Conservation (phyloP, 2,113 vertebrate species). For the Serilophus lunatus region DNA sequence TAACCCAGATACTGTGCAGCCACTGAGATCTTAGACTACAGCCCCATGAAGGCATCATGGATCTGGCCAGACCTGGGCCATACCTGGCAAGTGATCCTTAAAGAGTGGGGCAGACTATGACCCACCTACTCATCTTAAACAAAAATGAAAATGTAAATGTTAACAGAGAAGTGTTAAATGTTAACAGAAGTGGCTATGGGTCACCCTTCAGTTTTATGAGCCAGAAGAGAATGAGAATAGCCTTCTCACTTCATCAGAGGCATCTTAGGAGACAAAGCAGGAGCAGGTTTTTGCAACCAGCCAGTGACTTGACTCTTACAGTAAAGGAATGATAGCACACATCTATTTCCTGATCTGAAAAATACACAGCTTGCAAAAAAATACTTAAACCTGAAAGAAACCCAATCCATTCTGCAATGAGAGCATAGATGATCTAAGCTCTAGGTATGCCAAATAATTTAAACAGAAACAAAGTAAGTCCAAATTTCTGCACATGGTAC, state of each 20-base stretch:
- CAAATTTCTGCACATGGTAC: background rate
- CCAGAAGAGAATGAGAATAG: background rate
- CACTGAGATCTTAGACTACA: background rate
- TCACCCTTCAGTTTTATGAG: background rate
- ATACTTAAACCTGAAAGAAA: background rate
- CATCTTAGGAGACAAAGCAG: background rate
- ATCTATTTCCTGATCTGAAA: background rate
- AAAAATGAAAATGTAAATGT: background rate
- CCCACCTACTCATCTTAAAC: background rate
- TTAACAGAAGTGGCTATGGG: background rate
- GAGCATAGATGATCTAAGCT: background rate
- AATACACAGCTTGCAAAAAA: background rate
- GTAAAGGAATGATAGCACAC: background rate
- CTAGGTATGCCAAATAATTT: background rate
- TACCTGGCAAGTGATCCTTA: background rate
- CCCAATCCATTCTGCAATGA: background rate
- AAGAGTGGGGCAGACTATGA: background rate
- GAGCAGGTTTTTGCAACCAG: background rate
- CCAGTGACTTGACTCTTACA: background rate
- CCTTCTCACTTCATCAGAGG: background rate
- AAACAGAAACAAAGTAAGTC: background rate
- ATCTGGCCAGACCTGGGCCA: background rate
- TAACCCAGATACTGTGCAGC: background rate
- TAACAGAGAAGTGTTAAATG: background rate
- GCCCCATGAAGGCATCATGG: rapidly evolving